Evolutionary conservation across 1,140 invertebrate species (phyloP), one percentile per base, ranked within the genome.

Genomic region (Choristoneura fumiferana): DNA sequence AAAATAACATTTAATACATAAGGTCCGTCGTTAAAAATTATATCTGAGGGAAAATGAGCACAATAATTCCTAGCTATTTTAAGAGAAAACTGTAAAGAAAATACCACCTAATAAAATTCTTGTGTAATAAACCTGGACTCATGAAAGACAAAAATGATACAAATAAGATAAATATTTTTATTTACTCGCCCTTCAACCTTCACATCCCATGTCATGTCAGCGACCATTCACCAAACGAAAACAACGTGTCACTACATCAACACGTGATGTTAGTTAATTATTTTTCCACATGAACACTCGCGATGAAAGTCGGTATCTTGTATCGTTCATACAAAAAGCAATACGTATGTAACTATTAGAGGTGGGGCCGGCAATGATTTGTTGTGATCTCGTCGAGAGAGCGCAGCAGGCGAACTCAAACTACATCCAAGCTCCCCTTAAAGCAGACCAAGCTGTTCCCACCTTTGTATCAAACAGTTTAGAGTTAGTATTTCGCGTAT

Each of bases 331-430:
- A 43, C 40, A 14, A 49, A 22, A 45, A 49, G 17, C 17, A 49
- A 49, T 49, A 49, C 22, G 43, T 12, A 76, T 76, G 78, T 73
- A 77, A 67, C 77, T 76, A 76, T 87, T 81, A 84, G 74, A 88
- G 83, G 83, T 84, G 81, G 83, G 68, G 62, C 73, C 76, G 69
- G 73, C 77, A 82, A 84, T 86, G 81, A 86, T 88, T 88, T 88
- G 85, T 88, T 84, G 81, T 86, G 79, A 84, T 85, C 81, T 75
- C 77, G 70, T 64, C 65, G 75, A 84, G 80, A 71, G 76, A 76
- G 67, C 83, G 64, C 85, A 86, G 83, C 83, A 74, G 83, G 85
- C 60, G 78, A 77, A 78, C 78, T 79, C 75, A 76, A 81, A 84
- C 72, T 81, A 78, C 77, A 81, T 80, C 64, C 77, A 73, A 65